Conservation (phyloP, 1,140 invertebrate genomes). For the Calliphora vicina region DNA sequence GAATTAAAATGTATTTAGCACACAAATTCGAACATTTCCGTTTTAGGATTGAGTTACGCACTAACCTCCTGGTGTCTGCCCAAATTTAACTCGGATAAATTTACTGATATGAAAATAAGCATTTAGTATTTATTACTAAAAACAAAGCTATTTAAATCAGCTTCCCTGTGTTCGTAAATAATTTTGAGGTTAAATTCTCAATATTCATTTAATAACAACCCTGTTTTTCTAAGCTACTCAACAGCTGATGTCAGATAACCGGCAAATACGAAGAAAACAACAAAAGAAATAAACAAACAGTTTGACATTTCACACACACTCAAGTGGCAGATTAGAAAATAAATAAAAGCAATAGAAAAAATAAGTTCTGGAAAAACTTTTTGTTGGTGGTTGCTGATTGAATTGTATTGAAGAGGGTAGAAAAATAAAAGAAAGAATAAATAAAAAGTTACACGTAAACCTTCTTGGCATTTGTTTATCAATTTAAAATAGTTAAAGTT, state of each 20-base stretch:
- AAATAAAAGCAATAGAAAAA: not conserved
- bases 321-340: not conserved
- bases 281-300: not conserved
- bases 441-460: slow-evolving; percentile 26
- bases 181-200: too few species aligned
- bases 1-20: too few species aligned
- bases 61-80: too few species aligned
- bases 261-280: not conserved
- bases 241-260: not conserved
- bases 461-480: not conserved
- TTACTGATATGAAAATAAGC: too few species aligned
- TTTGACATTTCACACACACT: not conserved
- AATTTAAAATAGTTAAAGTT: slow-evolving; percentile 4
- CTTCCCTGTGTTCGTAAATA: too few species aligned
- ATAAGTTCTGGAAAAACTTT: slow-evolving; percentile 2
- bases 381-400: not conserved
- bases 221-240: not conserved
- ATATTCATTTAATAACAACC: not conserved
- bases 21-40: too few species aligned
- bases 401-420: slow-evolving; percentile 9
- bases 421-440: not conserved
- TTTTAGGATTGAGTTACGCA: too few species aligned
- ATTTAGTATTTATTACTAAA: too few species aligned
- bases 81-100: too few species aligned
- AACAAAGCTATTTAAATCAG: too few species aligned